Conservation (phyloP, 2,113 vertebrate genomes). For the Calypte anna region DNA sequence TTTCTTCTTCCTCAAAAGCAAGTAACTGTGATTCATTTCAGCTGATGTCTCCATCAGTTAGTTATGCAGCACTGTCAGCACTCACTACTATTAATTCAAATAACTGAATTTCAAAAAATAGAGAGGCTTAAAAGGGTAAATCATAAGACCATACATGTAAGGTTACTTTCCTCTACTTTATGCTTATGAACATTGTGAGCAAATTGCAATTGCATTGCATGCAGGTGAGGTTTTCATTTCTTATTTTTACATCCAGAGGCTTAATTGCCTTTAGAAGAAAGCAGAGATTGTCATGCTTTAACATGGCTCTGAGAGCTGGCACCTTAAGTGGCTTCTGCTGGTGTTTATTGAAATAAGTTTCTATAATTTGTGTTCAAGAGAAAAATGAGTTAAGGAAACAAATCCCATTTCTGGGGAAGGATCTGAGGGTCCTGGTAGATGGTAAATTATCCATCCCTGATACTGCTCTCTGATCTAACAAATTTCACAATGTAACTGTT, state of each 20-base stretch:
- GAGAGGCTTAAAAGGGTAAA: background rate
- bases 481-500: background rate
- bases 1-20: background rate
- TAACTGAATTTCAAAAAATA: background rate
- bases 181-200: background rate
- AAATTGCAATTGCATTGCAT: background rate
- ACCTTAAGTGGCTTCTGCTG: background rate
- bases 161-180: background rate
- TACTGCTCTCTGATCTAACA: background rate
- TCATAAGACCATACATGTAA: fast-evolving
- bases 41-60: background rate
- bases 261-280: background rate
- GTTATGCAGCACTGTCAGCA: background rate
- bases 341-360: background rate
- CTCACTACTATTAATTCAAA: background rate
- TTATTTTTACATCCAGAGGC: background rate
- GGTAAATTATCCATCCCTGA: no score
- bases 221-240: background rate
- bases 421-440: no score
- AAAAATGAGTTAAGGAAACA: background rate
- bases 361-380: background rate
- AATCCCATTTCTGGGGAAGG: background rate
- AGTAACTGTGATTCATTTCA: background rate
- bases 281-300: background rate
- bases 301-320: background rate